Evolutionary conservation across 2,888 invertebrate species (phyloP).

Genomic region (Apomyelois bistriatella): DNA sequence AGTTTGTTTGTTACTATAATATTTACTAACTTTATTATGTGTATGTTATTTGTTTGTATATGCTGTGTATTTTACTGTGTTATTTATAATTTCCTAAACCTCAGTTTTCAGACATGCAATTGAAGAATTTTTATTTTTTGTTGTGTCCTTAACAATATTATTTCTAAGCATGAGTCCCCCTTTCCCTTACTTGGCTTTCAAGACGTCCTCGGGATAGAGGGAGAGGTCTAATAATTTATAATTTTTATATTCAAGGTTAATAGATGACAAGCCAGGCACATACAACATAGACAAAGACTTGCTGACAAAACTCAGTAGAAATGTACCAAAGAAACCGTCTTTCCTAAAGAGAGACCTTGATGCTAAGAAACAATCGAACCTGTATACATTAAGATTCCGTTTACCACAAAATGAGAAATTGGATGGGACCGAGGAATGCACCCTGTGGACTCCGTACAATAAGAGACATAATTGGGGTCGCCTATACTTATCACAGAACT

Average conservation of each 20-base stretch:
- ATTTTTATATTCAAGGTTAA: conserved; percentile 75
- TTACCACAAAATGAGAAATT: conserved; percentile 94
- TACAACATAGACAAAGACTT: conserved; percentile 94
- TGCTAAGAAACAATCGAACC: conserved; percentile 95
- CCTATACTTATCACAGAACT: conserved; percentile 95
- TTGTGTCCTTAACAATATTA: too few relatives aligned
- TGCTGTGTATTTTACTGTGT: too few relatives aligned
- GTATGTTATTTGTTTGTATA: too few relatives aligned
- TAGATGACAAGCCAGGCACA: conserved; percentile 92
- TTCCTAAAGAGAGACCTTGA: conserved; percentile 97
- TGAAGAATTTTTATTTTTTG: too few relatives aligned
- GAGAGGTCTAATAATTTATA: background rate
- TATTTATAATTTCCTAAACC: too few relatives aligned
- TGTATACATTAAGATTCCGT: conserved; percentile 90
- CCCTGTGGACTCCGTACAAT: conserved; percentile 97
- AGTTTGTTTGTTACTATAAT: too few relatives aligned
- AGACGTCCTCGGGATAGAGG: too few relatives aligned
- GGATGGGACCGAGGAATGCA: conserved; percentile 95
- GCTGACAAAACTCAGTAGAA: conserved; percentile 90
- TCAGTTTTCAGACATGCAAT: too few relatives aligned
- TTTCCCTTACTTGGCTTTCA: too few relatives aligned
- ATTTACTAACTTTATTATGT: too few relatives aligned
- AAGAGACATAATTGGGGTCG: conserved; percentile 93
- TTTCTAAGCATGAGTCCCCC: too few relatives aligned
- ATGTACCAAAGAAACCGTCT: conserved; percentile 93